phyloP scores from a whole-genome alignment of 2,797 vertebrate genomes.

The Basileuterus tristriatus region DNA sequence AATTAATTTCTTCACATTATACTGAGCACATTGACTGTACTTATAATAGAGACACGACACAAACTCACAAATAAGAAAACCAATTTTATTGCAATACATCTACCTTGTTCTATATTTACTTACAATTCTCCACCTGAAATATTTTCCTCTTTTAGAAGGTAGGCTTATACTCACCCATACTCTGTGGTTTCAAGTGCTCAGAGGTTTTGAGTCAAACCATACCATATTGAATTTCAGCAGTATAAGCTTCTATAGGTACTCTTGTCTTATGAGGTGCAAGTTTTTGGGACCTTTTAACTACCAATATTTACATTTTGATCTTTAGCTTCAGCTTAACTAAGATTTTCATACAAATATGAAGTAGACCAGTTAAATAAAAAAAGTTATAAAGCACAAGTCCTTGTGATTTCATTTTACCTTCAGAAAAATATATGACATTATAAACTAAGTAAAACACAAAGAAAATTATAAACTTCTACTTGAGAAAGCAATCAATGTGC shows the following conservation, averaged over 20 bases:
- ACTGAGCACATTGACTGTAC: not conserved
- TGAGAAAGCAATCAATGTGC: not conserved
- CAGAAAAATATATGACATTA: not conserved
- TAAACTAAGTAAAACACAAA: not conserved
- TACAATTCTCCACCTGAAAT: not conserved
- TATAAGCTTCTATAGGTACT: not conserved
- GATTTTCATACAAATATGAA: not conserved
- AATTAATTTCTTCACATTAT: not conserved
- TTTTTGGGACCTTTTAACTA: not conserved
- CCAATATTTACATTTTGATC: not conserved
- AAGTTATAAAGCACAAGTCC: not conserved
- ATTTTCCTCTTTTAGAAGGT: not conserved
- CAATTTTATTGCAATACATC: not conserved
- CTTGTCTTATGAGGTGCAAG: not conserved
- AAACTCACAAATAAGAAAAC: not conserved
- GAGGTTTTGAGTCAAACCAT: not conserved
- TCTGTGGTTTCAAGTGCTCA: not conserved
- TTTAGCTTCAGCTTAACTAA: not conserved
- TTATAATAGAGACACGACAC: not conserved
- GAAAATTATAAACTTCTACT: not conserved
- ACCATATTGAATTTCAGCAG: not conserved
- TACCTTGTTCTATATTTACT: not conserved
- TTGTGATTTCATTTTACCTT: not conserved
- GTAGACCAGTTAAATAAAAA: not conserved
- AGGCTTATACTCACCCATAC: not conserved